Percentiles rank a stretch among this genome's conserved stretches.
Conservation (phyloP, 2,797 vertebrate genomes). For the Tokudaia tokunoshimensis region DNA sequence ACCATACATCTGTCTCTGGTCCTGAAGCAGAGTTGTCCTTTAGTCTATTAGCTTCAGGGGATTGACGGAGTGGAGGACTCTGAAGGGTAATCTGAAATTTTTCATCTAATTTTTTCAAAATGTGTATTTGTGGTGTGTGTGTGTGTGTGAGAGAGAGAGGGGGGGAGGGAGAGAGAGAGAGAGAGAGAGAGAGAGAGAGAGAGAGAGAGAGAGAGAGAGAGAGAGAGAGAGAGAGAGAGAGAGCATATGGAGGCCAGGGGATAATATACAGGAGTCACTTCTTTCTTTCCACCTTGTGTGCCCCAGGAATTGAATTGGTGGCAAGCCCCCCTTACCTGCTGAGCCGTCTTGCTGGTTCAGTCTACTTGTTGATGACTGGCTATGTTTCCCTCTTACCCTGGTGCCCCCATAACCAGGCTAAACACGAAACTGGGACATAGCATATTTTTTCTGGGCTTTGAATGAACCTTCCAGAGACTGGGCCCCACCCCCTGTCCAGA, state of each 20-base stretch:
- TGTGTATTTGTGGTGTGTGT: background rate
- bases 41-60: background rate
- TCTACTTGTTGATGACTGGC: background rate
- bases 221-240: no score
- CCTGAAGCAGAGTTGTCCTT: background rate
- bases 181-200: no score
- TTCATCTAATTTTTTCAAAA: background rate
- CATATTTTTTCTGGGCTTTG: background rate
- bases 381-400: background rate
- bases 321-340: background rate
- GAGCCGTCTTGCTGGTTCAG: background rate
- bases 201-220: no score
- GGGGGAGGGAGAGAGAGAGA: no score
- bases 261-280: background rate
- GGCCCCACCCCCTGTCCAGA: accelerated
- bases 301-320: background rate
- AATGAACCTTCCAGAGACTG: background rate
- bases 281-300: background rate
- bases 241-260: background rate
- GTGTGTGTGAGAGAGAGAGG: background rate
- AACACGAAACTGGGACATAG: background rate
- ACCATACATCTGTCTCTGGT: background rate
- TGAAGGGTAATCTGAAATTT: background rate
- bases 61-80: background rate
- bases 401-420: background rate